phyloP scores from a whole-genome alignment of 2,888 invertebrate genomes.

The Pedicia rivosa region DNA sequence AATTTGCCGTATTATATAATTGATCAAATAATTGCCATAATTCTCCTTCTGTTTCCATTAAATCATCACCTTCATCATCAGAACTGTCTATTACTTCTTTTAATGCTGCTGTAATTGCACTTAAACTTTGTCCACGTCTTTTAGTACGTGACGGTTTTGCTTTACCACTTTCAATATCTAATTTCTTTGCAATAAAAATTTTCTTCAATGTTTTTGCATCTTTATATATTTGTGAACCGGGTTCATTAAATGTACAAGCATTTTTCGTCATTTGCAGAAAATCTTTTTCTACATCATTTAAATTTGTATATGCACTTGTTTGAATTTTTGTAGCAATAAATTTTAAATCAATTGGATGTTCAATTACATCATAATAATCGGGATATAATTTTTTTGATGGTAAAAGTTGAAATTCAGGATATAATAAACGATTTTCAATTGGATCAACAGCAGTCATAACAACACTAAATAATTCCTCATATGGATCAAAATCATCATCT shows the following conservation, averaged over 20 bases:
- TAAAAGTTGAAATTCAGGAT: slow-evolving; percentile 76
- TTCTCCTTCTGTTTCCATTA: slow-evolving; percentile 37
- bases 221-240: slow-evolving; percentile 90
- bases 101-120: slow-evolving; percentile 22
- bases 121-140: slow-evolving; percentile 47
- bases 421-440: slow-evolving; percentile 60
- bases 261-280: slow-evolving; percentile 81
- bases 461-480: slow-evolving; percentile 79
- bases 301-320: slow-evolving; percentile 56
- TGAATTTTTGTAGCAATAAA: slow-evolving; percentile 85
- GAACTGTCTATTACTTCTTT: slow-evolving; percentile 44
- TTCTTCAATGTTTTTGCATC: slow-evolving; percentile 82
- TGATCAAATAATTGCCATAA: slow-evolving; percentile 84
- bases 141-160: slow-evolving; percentile 39
- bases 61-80: slow-evolving; percentile 46
- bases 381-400: slow-evolving; percentile 89
- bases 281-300: slow-evolving; percentile 81
- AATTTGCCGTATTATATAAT: slow-evolving; percentile 47
- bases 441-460: slow-evolving; percentile 73
- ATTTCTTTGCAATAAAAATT: slow-evolving; percentile 48
- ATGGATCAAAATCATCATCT: slow-evolving; percentile 58
- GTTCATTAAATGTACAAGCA: slow-evolving; percentile 91
- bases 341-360: slow-evolving; percentile 87
- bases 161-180: slow-evolving; percentile 57
- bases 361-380: slow-evolving; percentile 87